Evolutionary conservation across 2,888 invertebrate species (phyloP).

Genomic region (Rutpela maculata): DNA sequence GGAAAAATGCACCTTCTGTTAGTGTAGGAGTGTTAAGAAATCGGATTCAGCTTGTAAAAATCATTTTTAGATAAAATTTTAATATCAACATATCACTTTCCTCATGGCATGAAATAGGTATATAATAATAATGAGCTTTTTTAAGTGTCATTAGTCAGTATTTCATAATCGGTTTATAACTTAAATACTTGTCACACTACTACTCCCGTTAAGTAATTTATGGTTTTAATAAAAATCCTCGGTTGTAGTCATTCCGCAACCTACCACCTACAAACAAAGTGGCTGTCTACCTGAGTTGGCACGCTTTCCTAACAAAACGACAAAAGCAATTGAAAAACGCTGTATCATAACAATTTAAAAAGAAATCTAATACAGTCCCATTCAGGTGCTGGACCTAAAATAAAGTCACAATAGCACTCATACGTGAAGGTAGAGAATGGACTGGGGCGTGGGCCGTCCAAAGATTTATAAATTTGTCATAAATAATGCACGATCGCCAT

Average conservation of each 20-base stretch:
- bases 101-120: too few relatives aligned
- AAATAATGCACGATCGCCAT: conserved; percentile 71
- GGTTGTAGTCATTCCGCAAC: background rate
- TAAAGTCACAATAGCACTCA: conserved; percentile 37
- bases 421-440: conserved; percentile 13
- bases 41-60: too few relatives aligned
- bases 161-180: background rate
- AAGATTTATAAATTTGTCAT: conserved; percentile 73
- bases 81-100: too few relatives aligned
- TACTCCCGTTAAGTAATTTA: background rate
- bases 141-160: background rate
- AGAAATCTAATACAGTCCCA: conserved; percentile 26
- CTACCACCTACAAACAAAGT: conserved; percentile 36
- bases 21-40: too few relatives aligned
- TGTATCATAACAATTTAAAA: conserved; percentile 24
- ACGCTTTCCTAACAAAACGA: conserved; percentile 46
- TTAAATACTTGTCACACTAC: background rate
- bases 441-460: conserved; percentile 66
- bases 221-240: background rate
- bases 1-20: too few relatives aligned
- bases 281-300: conserved; percentile 51
- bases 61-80: too few relatives aligned
- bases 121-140: too few relatives aligned
- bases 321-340: conserved; percentile 29
- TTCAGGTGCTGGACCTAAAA: conserved; percentile 43